Base-by-base conservation (phyloP, 1,140 invertebrate genomes). In the Stegodyphus dumicola region DNA sequence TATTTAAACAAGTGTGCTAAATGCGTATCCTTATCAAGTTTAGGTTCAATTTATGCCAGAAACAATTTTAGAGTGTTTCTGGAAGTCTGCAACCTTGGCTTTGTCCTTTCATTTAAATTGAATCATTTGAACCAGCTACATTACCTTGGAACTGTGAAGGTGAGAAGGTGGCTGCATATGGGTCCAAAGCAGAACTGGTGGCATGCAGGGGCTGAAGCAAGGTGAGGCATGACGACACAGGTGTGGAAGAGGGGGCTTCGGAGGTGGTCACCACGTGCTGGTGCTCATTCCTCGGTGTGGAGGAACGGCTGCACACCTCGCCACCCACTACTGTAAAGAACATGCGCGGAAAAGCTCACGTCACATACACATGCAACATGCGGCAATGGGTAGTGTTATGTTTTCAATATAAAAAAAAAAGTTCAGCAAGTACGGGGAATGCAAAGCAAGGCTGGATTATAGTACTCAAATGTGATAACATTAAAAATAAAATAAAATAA, bases 151-250 rank as follows among this genome's bases (percentile, higher is more conserved):
- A 88, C 74, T 88, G 88, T 54, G 87, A 81, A 51, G 83, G 84
- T n/a, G 87, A 86, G 18, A 87, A 86, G 51, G 85, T 85, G 77
- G 70, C 71, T 71, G 80, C 84, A 77, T 70, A 88, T 65, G 81
- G 77, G 64, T 86, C 77, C 56, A 86, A 49, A 6, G 76, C 33
- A 11, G 76, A 51, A 56, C 60, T 69, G 60, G 86, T 33, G 73
- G 88, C 87, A 71, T 89, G 91, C 88, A 92, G 92, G 81, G 93
- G 92, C 89, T 93, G 92, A 69, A 92, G 89, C 18, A 92, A 89
- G 49, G 91, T 91, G 75, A 91, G 88, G 74, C 86, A 87, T 52
- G 87, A 86, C 2, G 84, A 86, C n/a, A 54, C 52, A 33, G 85
- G 54, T 6, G 77, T 69, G 53, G 67, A 6, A 48, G 84, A 18